A percentile compares a stretch with the other conserved stretches of the same genome.
Evolutionary conservation across 2,113 vertebrate species (phyloP).

Genomic region (Chunga burmeisteri): DNA sequence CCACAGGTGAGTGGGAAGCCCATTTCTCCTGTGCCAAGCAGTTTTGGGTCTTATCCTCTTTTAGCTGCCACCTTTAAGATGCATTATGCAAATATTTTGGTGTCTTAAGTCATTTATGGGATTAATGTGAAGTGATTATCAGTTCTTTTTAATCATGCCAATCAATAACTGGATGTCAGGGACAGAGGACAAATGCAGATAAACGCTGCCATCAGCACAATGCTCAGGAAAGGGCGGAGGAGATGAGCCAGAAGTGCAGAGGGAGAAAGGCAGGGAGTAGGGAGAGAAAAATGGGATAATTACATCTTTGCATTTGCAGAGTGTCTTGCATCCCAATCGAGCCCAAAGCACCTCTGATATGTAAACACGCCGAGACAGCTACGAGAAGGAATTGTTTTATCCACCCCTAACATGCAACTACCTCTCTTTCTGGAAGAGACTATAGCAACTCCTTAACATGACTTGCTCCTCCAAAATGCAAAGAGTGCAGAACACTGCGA

Average conservation of each 20-base stretch:
- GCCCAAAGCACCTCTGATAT: neutral
- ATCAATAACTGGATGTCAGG: constrained; percentile 67
- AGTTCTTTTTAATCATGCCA: constrained; percentile 75
- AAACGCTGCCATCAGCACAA: constrained; percentile 70
- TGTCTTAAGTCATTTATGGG: constrained; percentile 87
- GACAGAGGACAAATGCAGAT: constrained; percentile 70
- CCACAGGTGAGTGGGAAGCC: constrained; percentile 71
- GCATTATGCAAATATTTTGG: constrained; percentile 87
- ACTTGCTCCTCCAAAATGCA: neutral
- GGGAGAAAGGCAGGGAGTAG: constrained; percentile 15
- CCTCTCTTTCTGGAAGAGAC: neutral
- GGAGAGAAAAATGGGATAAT: constrained; percentile 58
- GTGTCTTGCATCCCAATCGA: neutral
- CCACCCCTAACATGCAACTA: neutral
- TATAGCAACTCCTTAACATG: fast-evolving
- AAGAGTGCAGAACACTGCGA: fast-evolving
- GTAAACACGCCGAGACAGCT: neutral
- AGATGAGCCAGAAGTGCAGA: neutral
- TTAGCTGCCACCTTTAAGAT: constrained; percentile 85
- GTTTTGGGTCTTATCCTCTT: constrained; percentile 82
- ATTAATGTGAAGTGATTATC: constrained; percentile 85
- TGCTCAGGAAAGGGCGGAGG: neutral
- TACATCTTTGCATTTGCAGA: constrained; percentile 18
- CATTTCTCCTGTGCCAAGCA: constrained; percentile 80
- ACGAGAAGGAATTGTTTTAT: neutral